Percentiles rank a stretch among this genome's conserved stretches.
Conservation (phyloP, 2,113 vertebrate species). For the Climacteris rufus region DNA sequence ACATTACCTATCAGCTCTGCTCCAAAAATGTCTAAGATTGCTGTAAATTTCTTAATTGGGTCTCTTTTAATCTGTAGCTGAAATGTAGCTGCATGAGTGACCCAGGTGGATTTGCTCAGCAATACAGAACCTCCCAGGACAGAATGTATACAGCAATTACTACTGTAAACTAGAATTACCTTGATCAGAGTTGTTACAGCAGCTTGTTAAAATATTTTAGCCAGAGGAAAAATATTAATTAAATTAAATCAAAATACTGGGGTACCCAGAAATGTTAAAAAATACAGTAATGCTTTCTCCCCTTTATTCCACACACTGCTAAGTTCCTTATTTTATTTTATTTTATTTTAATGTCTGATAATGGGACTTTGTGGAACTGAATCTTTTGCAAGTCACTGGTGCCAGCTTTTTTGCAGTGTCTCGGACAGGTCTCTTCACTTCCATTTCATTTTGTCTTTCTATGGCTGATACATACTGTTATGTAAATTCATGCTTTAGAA, state of each 20-base stretch:
- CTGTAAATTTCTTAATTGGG: neutral
- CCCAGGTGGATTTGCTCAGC: neutral
- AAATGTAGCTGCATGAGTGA: neutral
- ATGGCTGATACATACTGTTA: neutral
- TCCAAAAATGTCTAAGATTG: neutral
- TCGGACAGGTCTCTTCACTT: neutral
- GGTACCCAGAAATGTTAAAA: neutral
- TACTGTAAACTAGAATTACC: neutral
- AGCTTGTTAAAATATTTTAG: neutral
- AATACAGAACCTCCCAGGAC: neutral
- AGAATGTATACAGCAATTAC: neutral
- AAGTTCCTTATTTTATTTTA: neutral
- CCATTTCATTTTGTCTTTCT: neutral
- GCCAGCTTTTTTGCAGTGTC: neutral
- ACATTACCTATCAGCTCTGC: neutral
- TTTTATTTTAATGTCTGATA: neutral
- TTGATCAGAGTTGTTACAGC: neutral
- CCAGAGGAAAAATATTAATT: neutral
- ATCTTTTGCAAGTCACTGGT: neutral
- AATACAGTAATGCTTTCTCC: neutral
- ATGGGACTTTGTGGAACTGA: neutral
- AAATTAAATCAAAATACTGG: neutral
- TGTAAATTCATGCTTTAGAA: slow-evolving; percentile 1
- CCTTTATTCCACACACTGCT: neutral
- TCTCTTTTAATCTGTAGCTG: neutral